These are phyloP conservation scores for Peribatodes rhomboidaria DNA, from an alignment of 2,888 invertebrate genomes.

Conservation along the genomic window DNA sequence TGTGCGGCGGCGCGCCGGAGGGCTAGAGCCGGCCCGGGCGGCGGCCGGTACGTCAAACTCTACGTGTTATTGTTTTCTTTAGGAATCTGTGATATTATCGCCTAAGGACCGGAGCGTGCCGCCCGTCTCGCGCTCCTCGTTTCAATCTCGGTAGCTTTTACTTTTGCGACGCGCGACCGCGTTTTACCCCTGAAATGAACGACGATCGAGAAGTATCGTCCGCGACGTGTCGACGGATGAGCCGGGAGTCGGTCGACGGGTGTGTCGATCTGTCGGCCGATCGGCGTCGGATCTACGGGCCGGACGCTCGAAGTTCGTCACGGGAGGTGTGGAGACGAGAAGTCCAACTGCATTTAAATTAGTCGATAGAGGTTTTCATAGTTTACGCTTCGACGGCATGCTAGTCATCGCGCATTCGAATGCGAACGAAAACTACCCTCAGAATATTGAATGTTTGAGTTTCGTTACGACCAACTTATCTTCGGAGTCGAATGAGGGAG, in stretches of 20 bases:
- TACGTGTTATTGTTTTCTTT: conserved; percentile 65
- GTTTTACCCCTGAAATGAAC: not conserved
- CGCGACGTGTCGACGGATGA: not conserved
- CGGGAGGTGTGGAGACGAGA: conserved; percentile 45
- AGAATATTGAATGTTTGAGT: conserved; percentile 11
- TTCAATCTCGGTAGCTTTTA: conserved; percentile 67
- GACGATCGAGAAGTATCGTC: not conserved
- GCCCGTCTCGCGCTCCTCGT: conserved; percentile 44
- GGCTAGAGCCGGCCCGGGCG: conserved; percentile 56
- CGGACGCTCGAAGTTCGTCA: conserved; percentile 40
- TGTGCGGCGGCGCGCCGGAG: conserved; percentile 75
- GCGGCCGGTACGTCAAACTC: conserved; percentile 32
- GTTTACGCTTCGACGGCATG: conserved; percentile 60
- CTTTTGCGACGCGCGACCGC: conserved; percentile 35
- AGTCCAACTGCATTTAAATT: conserved; percentile 64
- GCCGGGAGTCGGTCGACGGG: not conserved
- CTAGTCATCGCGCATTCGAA: conserved; percentile 62
- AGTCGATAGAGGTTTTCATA: conserved; percentile 58
- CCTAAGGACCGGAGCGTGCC: conserved; percentile 70
- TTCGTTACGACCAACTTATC: not conserved
- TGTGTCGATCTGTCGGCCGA: conserved; percentile 10
- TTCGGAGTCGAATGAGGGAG: not conserved
- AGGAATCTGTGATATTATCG: conserved; percentile 84
- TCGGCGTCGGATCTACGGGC: not conserved
- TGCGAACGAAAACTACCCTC: conserved; percentile 10